Evolutionary conservation across 2,113 vertebrate species (phyloP).

Genomic region (Dunckerocampus dactyliophorus): DNA sequence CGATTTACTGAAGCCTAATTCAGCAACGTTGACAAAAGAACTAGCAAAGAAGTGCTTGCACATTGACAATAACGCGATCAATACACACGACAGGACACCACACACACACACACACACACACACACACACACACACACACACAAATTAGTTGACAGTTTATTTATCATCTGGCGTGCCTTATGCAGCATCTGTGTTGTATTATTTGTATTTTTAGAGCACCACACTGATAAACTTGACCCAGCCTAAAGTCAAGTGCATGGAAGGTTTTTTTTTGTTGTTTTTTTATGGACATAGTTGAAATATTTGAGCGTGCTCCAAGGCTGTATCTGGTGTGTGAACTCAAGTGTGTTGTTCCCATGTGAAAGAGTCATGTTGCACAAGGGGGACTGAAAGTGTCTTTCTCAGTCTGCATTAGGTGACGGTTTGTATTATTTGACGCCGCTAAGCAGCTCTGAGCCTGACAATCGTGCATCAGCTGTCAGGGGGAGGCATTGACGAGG

Average conservation of each 20-base stretch:
- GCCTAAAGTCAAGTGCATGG: conserved; percentile 41
- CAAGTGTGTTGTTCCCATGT: conserved; percentile 45
- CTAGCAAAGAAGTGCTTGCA: no score
- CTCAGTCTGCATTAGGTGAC: not conserved
- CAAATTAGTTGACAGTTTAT: no score
- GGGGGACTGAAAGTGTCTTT: not conserved
- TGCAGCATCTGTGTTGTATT: no score
- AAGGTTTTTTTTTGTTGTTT: conserved; percentile 35
- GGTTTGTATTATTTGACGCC: not conserved
- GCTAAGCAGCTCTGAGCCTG: not conserved
- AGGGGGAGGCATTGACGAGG: not conserved
- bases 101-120: no score
- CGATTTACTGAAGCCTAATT: no score
- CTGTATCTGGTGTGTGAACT: conserved; percentile 53
- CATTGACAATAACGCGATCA: no score
- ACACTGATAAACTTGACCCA: conserved; percentile 54
- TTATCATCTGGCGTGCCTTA: no score
- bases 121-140: no score
- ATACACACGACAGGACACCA: no score
- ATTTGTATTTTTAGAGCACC: no score
- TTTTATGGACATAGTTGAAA: conserved; percentile 50
- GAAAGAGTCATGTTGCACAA: conserved; percentile 27
- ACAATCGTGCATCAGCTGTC: not conserved
- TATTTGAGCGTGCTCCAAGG: conserved; percentile 61
- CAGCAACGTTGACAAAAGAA: no score